These are phyloP conservation scores for Catharus minimus DNA, from an alignment of 2,113 vertebrate species.

Conservation along the genomic window DNA sequence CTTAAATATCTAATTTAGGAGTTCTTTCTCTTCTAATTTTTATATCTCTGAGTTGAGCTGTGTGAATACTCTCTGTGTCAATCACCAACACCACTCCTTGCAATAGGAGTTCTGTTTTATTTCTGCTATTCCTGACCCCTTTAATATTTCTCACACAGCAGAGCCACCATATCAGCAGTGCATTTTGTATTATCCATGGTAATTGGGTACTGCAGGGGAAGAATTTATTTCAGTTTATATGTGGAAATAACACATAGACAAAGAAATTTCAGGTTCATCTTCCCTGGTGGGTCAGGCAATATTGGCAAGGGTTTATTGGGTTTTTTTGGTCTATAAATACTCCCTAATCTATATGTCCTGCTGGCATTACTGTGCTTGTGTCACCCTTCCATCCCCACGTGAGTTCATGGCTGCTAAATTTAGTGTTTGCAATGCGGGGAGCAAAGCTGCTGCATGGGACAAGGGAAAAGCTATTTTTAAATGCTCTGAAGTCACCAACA, in stretches of 20 bases:
- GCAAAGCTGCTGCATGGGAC: not conserved
- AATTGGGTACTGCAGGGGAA: not conserved
- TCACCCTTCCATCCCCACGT: conserved; percentile 5
- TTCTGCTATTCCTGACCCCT: not conserved
- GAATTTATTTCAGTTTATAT: not conserved
- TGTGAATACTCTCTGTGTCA: not conserved
- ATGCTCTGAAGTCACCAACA: not conserved
- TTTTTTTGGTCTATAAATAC: conserved; percentile 37
- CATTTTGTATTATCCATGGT: not conserved
- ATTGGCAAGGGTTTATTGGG: not conserved
- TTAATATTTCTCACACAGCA: not conserved
- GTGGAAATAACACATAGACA: not conserved
- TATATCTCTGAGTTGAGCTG: not conserved
- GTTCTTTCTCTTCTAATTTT: not conserved
- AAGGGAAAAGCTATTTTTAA: not conserved
- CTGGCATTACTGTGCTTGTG: not conserved
- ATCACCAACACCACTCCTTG: not conserved
- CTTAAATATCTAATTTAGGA: conserved; percentile 10
- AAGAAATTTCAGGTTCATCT: not conserved
- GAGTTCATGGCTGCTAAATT: not conserved
- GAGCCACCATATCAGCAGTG: not conserved
- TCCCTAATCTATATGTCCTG: conserved; percentile 17
- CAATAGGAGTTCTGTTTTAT: not conserved
- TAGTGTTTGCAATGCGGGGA: not conserved
- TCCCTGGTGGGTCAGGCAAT: not conserved